A percentile compares a stretch with the other conserved stretches of the same genome.
These are phyloP conservation scores for Procavia capensis DNA, from an alignment of 2,113 vertebrate genomes.

Conservation along the genomic window DNA sequence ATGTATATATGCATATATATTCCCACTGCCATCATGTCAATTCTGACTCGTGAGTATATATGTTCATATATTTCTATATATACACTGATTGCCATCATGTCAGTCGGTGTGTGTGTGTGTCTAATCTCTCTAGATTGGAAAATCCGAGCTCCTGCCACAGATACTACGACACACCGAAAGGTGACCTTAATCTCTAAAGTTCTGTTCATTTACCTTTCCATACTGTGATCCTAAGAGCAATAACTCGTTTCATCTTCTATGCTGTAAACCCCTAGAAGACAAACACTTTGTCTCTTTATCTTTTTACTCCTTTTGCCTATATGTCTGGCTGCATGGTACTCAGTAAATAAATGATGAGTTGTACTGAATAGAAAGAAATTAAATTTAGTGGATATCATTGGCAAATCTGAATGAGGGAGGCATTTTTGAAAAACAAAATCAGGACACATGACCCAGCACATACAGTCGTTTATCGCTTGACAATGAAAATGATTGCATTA, in stretches of 20 bases:
- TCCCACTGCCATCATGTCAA: no score
- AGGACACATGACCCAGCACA: background rate
- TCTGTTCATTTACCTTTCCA: background rate
- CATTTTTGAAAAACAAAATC: conserved; percentile 10
- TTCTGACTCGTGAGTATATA: no score
- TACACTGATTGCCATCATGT: no score
- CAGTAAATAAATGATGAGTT: background rate
- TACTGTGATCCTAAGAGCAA: background rate
- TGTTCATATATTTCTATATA: no score
- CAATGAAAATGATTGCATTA: background rate
- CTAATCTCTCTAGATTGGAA: background rate
- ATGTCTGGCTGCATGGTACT: background rate
- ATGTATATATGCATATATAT: no score
- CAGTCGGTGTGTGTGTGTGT: no score
- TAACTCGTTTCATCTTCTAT: background rate
- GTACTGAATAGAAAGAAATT: background rate
- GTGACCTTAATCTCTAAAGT: background rate
- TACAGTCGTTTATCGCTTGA: background rate
- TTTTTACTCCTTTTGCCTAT: background rate
- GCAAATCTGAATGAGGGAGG: background rate
- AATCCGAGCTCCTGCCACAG: background rate
- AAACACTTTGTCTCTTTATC: background rate
- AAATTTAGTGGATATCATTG: background rate
- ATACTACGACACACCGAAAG: background rate
- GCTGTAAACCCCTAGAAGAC: background rate